Percentiles rank a stretch among this genome's conserved stretches.
Evolutionary conservation across 2,113 vertebrate genomes (phyloP).

Genomic region (Etheostoma cragini): DNA sequence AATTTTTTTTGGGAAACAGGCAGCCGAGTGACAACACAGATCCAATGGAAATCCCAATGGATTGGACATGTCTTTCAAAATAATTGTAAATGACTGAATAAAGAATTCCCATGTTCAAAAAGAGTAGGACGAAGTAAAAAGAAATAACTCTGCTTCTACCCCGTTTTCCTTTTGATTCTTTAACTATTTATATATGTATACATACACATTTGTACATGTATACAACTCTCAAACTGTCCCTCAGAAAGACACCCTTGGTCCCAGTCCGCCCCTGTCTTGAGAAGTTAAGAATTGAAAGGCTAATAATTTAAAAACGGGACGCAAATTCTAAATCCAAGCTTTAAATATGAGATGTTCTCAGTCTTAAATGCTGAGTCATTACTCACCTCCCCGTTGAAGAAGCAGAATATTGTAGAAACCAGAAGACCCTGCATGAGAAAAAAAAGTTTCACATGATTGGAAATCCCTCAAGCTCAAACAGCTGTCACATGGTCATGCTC

Average conservation of each 20-base stretch:
- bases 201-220: too few species aligned
- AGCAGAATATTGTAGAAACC: constrained; percentile 83
- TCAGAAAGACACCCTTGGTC: neutral
- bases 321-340: neutral
- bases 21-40: too few species aligned
- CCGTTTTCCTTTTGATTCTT: too few species aligned
- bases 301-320: neutral
- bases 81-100: too few species aligned
- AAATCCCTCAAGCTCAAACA: constrained; percentile 25
- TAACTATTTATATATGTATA: too few species aligned
- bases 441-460: neutral
- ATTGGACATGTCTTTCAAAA: too few species aligned
- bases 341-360: neutral
- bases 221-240: neutral
- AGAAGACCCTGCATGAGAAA: constrained; percentile 72
- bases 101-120: too few species aligned
- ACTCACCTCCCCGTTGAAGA: constrained; percentile 82
- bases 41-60: too few species aligned
- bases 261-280: neutral
- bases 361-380: neutral
- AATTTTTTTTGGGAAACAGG: too few species aligned
- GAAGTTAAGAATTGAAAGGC: neutral
- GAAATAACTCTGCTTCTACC: too few species aligned
- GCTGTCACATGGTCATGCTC: constrained; percentile 26
- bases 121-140: too few species aligned